Evolutionary conservation across 2,113 vertebrate genomes (phyloP), one percentile per base, ranked within the genome.

Genomic region (Chunga burmeisteri): DNA sequence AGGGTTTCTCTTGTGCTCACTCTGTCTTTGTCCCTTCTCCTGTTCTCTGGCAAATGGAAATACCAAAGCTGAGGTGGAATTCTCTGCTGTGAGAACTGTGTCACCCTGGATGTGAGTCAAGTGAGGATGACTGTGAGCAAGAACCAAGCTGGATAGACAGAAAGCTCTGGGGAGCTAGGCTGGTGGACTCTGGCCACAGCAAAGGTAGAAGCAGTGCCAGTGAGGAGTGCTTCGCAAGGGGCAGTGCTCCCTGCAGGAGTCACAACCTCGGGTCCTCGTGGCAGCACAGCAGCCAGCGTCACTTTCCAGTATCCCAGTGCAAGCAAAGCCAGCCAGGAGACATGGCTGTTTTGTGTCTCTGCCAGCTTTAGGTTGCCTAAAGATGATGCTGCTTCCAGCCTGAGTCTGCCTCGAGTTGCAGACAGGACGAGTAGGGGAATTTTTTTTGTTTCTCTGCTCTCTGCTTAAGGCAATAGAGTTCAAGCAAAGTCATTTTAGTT

Each of bases 41-140:
- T 1, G 1, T 42, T 70, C 23, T 63, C n/a, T 3, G 5, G 32
- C 46, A 87, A 65, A 47, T 7, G 20, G 19, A 72, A 77, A 62
- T 36, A 50, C 14, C 36, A 27, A 47, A 90, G 30, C 19, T n/a
- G 42, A 78, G 27, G 58, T 62, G 59, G 21, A 85, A 44, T 53
- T 78, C 26, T 59, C 23, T 2, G 5, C 49, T 59, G 10, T 74
- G 44, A 68, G 72, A 87, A 38, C 20, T 20, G 29, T 58, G 53
- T 59, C 52, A 38, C 47, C 23, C 13, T 8, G 68, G 36, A 61
- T 36, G 23, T 50, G 40, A 82, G 21, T 8, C 1, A 1, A 9
- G 34, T 15, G 29, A 50, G 20, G 47, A 59, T 0, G 5, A 36
- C 23, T 53, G 13, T 0, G 0, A 68, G 38, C 0, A 2, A 86